These are phyloP conservation scores for Ondatra zibethicus DNA, from an alignment of 2,113 vertebrate species.

Conservation along the genomic window DNA sequence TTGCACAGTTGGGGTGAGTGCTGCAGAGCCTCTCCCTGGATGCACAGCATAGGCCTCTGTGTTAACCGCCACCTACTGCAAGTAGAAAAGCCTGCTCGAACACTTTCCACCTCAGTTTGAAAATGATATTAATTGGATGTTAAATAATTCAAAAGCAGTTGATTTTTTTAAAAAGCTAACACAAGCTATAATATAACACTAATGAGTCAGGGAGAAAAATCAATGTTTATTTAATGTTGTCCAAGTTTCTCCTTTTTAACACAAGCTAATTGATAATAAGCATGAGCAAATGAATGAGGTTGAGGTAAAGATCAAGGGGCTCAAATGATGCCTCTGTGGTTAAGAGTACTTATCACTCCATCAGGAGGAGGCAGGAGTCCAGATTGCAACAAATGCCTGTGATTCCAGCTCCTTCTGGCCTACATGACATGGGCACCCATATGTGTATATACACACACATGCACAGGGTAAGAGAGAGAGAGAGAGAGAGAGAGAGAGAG, in stretches of 20 bases:
- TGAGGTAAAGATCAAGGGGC: not conserved
- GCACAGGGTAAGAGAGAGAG: too few species aligned
- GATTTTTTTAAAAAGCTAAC: conserved; percentile 40
- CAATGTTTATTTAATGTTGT: not conserved
- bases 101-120: conserved; percentile 1
- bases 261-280: not conserved
- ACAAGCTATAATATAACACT: not conserved
- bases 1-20: not conserved
- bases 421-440: not conserved
- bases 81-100: not conserved
- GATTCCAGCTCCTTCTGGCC: not conserved
- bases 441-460: not conserved
- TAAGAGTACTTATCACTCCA: not conserved
- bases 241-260: not conserved
- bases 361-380: not conserved
- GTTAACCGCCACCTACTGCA: not conserved
- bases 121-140: not conserved
- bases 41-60: not conserved
- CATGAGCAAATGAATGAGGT: not conserved
- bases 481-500: too few species aligned
- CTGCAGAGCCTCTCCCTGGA: not conserved
- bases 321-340: not conserved
- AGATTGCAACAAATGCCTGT: not conserved
- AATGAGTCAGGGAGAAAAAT: not conserved
- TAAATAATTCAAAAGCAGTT: conserved; percentile 36